Evolutionary conservation across 2,888 invertebrate genomes (phyloP), one percentile per base, ranked within the genome.

Genomic region (Salticus scenicus): DNA sequence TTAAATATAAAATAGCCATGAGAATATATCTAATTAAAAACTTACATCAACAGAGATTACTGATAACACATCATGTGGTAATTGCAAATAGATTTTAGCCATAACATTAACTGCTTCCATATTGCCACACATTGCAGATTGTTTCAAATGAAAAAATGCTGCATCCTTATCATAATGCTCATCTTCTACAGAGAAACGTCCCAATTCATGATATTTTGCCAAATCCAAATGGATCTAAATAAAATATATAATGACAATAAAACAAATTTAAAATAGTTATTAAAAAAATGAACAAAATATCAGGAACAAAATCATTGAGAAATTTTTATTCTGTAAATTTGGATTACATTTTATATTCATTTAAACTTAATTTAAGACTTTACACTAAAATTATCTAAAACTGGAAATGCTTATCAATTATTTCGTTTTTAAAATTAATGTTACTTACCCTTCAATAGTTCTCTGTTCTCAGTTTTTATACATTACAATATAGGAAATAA

Each of bases 151-250:
- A 89, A 91, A 93, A 47, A 93, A 89, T 24, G 92, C 93, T 2
- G 93, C 91, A 72, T 91, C 91, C 89, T 91, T 90, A 89, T 93
- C 93, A 78, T 92, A 92, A n/a, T 90, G 89, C 20, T 90, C 89
- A 31, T 86, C 88, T 31, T 89, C 89, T 30, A 87, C 71, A 51
- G 90, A 89, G 88, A 93, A 93, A 17, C 93, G 90, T 12, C 92
- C 92, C 41, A 92, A 88, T 89, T 93, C 93, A 88, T 93, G 92
- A 89, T 93, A 93, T 88, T 92, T 92, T 20, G 92, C 92, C 89
- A 93, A 89, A 88, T 93, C 93, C 88, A 93, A 91, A 89, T 93
- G 93, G 73, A 93, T 90, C 88, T 88, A 24, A 27, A 42, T n/a
- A 76, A 30, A 24, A 24, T 7, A 67, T 7, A 67, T 57, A 1